phyloP scores from a whole-genome alignment of 1,140 invertebrate species.

The Eupeodes corollae region DNA sequence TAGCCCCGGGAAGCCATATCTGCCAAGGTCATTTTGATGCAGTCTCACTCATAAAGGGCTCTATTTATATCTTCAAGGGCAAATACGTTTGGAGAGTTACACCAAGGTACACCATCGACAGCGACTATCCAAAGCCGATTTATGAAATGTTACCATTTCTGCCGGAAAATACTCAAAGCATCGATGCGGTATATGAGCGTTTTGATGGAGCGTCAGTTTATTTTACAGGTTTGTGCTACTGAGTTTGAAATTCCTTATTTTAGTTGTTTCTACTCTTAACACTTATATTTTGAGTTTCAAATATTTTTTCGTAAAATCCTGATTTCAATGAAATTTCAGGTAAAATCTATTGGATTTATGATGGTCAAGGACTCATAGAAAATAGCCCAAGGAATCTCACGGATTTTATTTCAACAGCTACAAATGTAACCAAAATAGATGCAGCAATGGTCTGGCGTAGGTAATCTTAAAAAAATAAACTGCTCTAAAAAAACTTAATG shows the following conservation, averaged over 20 bases:
- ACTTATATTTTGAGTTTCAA: constrained; percentile 1
- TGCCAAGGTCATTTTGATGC: constrained; percentile 58
- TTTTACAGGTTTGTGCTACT: constrained; percentile 49
- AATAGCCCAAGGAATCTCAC: constrained; percentile 45
- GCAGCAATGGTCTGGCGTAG: constrained; percentile 55
- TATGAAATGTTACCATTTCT: constrained; percentile 47
- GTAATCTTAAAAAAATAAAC: constrained; percentile 11
- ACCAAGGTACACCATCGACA: constrained; percentile 38
- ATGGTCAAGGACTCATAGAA: constrained; percentile 45
- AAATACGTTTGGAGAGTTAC: constrained; percentile 53
- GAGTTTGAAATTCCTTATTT: background rate
- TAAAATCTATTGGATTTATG: constrained; percentile 55
- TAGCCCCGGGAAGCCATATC: constrained; percentile 24
- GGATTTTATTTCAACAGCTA: background rate
- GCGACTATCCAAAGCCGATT: constrained; percentile 51
- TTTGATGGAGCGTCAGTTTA: constrained; percentile 60
- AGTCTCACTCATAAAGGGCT: constrained; percentile 50
- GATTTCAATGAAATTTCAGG: constrained; percentile 36
- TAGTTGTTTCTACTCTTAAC: background rate
- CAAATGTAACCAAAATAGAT: constrained; percentile 41
- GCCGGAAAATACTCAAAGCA: constrained; percentile 45
- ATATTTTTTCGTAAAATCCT: too few species aligned
- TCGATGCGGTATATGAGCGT: constrained; percentile 68
- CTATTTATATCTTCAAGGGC: constrained; percentile 65
- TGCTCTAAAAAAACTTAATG: constrained; percentile 32